These are phyloP conservation scores for Heliopora coerulea DNA, from an alignment of 92 coral and sea anemone species.

Conservation along the genomic window DNA sequence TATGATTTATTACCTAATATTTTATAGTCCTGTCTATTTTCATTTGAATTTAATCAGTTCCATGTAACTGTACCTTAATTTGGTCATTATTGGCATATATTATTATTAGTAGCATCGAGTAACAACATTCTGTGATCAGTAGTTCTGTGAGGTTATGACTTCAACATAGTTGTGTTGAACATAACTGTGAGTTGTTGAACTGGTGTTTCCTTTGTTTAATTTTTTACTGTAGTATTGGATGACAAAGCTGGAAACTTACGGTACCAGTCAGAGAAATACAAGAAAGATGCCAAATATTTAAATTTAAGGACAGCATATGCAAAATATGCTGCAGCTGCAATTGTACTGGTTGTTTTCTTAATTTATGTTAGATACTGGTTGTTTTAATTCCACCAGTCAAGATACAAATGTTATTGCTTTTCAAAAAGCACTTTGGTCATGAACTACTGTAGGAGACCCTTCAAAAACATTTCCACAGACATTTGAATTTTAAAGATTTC, in stretches of 20 bases:
- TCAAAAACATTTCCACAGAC: not conserved
- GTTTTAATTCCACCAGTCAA: slow-evolving; percentile 48
- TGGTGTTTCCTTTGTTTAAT: not conserved
- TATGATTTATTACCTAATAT: too few relatives aligned
- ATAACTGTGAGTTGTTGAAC: too few relatives aligned
- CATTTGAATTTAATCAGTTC: too few relatives aligned
- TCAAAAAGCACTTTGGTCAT: not conserved
- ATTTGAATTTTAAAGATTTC: not conserved
- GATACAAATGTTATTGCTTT: not conserved
- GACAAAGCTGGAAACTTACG: slow-evolving; percentile 98
- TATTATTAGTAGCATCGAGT: too few relatives aligned
- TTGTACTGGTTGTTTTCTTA: slow-evolving; percentile 74
- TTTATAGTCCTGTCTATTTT: too few relatives aligned
- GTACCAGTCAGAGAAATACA: slow-evolving; percentile 95
- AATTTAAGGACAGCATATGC: slow-evolving; percentile 94
- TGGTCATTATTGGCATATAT: too few relatives aligned
- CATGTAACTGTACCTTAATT: too few relatives aligned
- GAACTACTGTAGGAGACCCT: not conserved
- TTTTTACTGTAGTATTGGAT: slow-evolving; percentile 79
- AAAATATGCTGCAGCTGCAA: slow-evolving; percentile 94
- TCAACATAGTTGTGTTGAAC: too few relatives aligned
- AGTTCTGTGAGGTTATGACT: too few relatives aligned
- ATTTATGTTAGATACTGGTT: slow-evolving; percentile 97
- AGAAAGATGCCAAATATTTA: slow-evolving; percentile 95
- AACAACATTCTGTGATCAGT: too few relatives aligned